A percentile compares a stretch with the other conserved stretches of the same genome.
Evolutionary conservation across 2,113 vertebrate genomes (phyloP).

Genomic region (Erythrolamprus reginae): DNA sequence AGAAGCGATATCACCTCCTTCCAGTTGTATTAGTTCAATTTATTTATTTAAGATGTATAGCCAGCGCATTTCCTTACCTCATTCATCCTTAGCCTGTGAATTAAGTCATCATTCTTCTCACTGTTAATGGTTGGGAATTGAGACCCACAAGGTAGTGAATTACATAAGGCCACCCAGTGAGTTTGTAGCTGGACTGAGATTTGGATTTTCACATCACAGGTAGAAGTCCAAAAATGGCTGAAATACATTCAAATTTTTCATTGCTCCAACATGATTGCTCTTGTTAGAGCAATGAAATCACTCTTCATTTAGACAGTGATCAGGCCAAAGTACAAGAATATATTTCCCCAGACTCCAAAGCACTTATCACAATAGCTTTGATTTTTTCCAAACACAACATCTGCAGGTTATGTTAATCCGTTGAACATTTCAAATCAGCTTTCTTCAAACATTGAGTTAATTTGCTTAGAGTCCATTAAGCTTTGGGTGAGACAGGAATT

Average conservation of each 20-base stretch:
- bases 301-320: not conserved
- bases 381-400: not conserved
- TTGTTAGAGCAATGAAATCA: not conserved
- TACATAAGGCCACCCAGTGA: not conserved
- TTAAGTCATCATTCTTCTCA: not conserved
- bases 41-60: slow-evolving; percentile 14
- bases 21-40: slow-evolving; percentile 4
- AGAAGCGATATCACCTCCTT: not conserved
- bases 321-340: not conserved
- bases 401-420: not conserved
- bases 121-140: not conserved
- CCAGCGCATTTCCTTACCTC: not conserved
- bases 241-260: not conserved
- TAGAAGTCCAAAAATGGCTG: not conserved
- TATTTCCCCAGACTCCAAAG: not conserved
- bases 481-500: not conserved
- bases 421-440: not conserved
- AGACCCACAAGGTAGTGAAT: not conserved
- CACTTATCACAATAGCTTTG: not conserved
- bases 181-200: not conserved
- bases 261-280: slow-evolving; percentile 22
- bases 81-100: slow-evolving; percentile 5
- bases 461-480: not conserved
- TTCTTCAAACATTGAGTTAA: not conserved
- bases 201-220: slow-evolving; percentile 24